These are phyloP conservation scores for Pachypeltis micranthus DNA, from an alignment of 1,140 invertebrate species.

Conservation along the genomic window DNA sequence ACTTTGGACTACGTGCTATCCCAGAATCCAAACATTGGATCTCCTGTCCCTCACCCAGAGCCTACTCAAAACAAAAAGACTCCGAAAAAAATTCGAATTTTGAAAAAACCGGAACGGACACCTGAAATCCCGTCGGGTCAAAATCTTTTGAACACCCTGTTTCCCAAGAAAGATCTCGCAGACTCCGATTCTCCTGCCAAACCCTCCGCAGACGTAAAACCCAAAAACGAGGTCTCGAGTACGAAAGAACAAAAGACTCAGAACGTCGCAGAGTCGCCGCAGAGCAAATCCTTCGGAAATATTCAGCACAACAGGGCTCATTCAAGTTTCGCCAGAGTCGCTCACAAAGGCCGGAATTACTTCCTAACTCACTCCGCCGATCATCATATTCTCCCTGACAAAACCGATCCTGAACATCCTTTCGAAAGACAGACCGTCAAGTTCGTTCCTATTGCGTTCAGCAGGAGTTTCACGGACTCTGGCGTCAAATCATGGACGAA, in stretches of 20 bases:
- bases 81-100: neutral
- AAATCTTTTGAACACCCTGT: neutral
- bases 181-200: too few species aligned
- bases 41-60: neutral
- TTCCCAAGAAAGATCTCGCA: neutral
- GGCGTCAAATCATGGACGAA: neutral
- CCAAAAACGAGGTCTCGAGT: too few species aligned
- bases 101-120: neutral
- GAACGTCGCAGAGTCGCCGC: neutral
- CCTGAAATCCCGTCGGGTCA: neutral
- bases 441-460: neutral
- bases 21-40: neutral
- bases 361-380: neutral
- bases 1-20: neutral
- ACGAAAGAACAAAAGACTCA: neutral
- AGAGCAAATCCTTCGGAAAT: neutral
- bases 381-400: neutral
- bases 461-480: neutral
- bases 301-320: neutral
- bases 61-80: neutral
- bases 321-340: neutral
- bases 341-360: neutral
- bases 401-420: neutral
- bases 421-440: neutral
- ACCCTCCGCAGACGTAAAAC: too few species aligned